These are phyloP conservation scores for Actinemys pallida DNA, from an alignment of 2,113 vertebrate species.

Conservation along the genomic window DNA sequence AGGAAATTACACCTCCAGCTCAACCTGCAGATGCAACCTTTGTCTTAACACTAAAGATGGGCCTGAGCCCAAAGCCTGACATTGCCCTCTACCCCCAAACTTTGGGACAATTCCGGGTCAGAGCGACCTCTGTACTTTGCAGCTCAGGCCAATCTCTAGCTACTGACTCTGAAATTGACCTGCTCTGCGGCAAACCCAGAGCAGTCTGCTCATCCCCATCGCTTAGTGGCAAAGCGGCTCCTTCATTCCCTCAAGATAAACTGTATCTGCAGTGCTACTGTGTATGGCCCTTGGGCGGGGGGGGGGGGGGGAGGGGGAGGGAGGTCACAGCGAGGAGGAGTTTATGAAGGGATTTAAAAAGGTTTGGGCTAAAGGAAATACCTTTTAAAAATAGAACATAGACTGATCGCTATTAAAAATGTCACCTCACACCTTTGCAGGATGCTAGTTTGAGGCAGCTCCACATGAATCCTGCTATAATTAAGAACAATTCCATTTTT, in stretches of 20 bases:
- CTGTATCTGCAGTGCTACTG: background rate
- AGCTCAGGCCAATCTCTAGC: background rate
- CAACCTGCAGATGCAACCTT: rapidly evolving
- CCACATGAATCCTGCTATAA: background rate
- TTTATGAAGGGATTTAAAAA: too few species aligned
- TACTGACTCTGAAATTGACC: background rate
- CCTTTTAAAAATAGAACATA: background rate
- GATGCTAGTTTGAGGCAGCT: background rate
- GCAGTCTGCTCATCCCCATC: rapidly evolving
- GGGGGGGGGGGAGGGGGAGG: too few species aligned
- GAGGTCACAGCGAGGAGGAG: too few species aligned
- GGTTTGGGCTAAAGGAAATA: too few species aligned
- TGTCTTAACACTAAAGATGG: rapidly evolving
- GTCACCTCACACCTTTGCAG: background rate
- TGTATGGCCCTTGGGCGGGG: background rate
- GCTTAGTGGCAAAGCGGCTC: background rate
- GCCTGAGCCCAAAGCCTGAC: background rate
- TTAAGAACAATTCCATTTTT: background rate
- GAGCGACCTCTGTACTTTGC: background rate
- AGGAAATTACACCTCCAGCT: background rate
- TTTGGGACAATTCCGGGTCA: background rate
- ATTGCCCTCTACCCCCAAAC: background rate
- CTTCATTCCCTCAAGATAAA: background rate
- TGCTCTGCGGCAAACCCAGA: background rate
- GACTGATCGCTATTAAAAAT: background rate